Base-by-base conservation (phyloP, 1,140 invertebrate species). In the Euura saliciscinereae region DNA sequence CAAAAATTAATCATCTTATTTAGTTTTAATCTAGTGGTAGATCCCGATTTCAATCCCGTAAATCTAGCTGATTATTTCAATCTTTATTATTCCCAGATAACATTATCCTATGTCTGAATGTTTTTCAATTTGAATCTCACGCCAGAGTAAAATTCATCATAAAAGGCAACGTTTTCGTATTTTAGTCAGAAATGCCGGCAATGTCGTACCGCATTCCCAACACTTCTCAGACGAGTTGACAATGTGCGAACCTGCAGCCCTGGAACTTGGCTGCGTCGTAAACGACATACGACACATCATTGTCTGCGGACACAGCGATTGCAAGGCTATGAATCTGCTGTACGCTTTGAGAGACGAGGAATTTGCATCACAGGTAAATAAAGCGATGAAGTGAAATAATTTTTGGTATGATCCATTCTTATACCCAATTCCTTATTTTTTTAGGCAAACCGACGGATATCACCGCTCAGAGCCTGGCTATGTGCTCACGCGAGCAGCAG, bases 291-390 rank as follows among this genome's bases (percentile, higher is more conserved):
- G 93, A 71, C 96, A 99, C 84, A 93, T 99, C 67, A 96, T 99
- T 75, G 96, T 99, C 10, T 98, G 97, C 82, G 98, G 98, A 0
- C 98, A 99, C 84, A 98, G 97, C 66, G 98, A 99, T 86, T 99
- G 97, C 84, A 99, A 99, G 91, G 97, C 97, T 4, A 98, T 98
- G 93, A 98, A 98, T 90, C 89, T 97, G 64, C 87, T 99, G 2
- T 96, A 97, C 82, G 91, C 93, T 80, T 86, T 98, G 59, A 91
- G 92, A 77, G 93, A 95, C 84, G 91, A 92, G 75, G 91, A 95
- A 78, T 93, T 93, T 83, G 90, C 93, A 13, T 94, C 90, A 64
- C 89, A 91, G 82, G 93, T 93, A 83, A 83, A 7, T 28, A 71
- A 28, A 28, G 28, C 28, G 28, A 28, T 28, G 28, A 1, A 28